Base-by-base conservation (phyloP, 2,888 invertebrate species). In the Drosophila picticornis region DNA sequence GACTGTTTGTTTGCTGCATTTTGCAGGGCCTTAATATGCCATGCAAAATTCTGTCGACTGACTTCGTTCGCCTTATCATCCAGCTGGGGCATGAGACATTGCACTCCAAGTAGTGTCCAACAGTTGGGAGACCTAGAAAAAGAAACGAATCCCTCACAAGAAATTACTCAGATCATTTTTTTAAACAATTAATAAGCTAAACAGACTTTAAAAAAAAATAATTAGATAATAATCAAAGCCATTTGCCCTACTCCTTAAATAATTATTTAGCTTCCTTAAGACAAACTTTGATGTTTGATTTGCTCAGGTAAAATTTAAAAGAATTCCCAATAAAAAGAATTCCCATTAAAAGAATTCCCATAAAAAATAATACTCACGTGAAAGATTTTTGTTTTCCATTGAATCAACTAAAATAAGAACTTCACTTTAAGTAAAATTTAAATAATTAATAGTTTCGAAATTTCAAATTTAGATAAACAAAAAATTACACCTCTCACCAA, bases 11-110 rank as follows among this genome's bases (percentile, higher is more conserved):
- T 65, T 66, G 63, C 38, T 67, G 73, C 73, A 52, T 58, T 40
- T 67, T 59, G 31, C 70, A 75, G 57, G 61, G 64, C 68, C 51
- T 56, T 59, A 38, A 62, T n/a, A 75, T 55, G 64, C 34, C 58
- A 77, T 72, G 77, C 65, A 77, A 77, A 77, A 77, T 60, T 80
- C 60, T 63, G 53, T 32, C 80, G 27, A 57, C 73, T 65, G 38
- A 31, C 77, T 66, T 59, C 65, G 57, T 56, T 57, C 58, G 61
- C 38, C 77, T 77, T 77, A 77, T 77, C 77, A 75, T 31, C 32
- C 25, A 32, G 48, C 56, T 31, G 46, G 69, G 51, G 38, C 38
- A 75, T 59, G 59, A 77, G 77, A 40, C 80, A 80, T 77, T 77
- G 77, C 77, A 77, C 80, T 77, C 70, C 70, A 10, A 61, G 75